Base-by-base conservation (phyloP, 1,140 invertebrate species). In the Drosophila ohnishii region DNA sequence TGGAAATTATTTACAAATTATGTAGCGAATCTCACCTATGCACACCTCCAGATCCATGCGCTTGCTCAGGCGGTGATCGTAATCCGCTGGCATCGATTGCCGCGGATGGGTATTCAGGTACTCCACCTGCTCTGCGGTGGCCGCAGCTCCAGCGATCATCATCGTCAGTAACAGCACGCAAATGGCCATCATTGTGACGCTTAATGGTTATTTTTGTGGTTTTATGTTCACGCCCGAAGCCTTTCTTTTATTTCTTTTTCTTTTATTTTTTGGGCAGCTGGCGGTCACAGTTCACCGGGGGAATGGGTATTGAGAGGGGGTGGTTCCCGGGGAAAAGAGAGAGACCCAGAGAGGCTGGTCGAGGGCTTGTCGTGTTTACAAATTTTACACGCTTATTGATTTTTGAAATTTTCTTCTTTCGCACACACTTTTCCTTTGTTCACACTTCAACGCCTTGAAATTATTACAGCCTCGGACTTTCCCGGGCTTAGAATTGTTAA, bases 11-110 rank as follows among this genome's bases (percentile, higher is more conserved):
- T 16, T 7, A 11, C 5, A 5, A 30, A 50, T 30, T 50, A 2
- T 5, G 2, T 6, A 1, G 28, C n/a, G n/a, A 8, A 3, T 7
- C 74, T 78, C 75, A 91, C 91, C 90, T 72, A 91, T 80, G 69
- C 91, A 92, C 2, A 74, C 59, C 25, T 91, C 90, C 58, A 92
- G 72, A 61, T 91, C 91, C 90, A 92, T 91, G 35, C 91, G 82
- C 47, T 92, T 92, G 60, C 61, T 64, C 9, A 91, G 73, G 4
- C 45, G 79, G 71, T 91, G 90, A 22, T 73, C 70, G 71, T 90
- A 84, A 28, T 73, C 67, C 34, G 69, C 65, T 13, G 60, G 28
- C 3, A 30, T 14, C n/a, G 75, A 39, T 35, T 51, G 47, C 19
- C 25, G 48, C 16, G 40, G 34, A 51, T 59, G 42, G n/a, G 48